phyloP scores from a whole-genome alignment of 2,113 vertebrate species.

The Thinocorus orbignyianus region DNA sequence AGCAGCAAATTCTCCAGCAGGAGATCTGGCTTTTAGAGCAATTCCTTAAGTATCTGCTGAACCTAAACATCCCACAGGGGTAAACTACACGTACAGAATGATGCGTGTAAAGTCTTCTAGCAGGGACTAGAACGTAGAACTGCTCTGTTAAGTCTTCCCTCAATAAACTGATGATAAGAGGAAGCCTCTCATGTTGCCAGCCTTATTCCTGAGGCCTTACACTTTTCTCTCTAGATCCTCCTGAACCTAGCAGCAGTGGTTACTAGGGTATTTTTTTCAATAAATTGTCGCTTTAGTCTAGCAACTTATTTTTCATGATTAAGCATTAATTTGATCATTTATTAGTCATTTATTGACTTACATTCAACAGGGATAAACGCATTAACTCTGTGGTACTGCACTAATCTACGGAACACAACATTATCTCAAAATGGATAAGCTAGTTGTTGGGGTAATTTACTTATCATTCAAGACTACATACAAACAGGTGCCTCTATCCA shows the following conservation, averaged over 20 bases:
- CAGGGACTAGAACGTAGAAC: neutral
- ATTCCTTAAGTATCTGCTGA: neutral
- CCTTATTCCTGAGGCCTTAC: neutral
- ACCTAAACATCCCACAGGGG: neutral
- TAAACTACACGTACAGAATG: neutral
- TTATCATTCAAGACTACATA: neutral
- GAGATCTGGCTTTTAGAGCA: neutral
- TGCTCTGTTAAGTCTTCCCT: neutral
- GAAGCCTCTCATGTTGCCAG: neutral
- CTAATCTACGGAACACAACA: neutral
- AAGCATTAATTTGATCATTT: neutral
- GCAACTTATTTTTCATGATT: neutral
- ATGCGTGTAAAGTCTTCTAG: neutral
- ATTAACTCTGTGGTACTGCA: neutral
- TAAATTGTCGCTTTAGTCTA: neutral
- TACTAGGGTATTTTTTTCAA: neutral
- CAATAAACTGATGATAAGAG: neutral
- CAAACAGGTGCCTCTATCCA: neutral
- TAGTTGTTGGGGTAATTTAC: neutral
- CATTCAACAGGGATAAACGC: neutral
- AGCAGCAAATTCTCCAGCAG: neutral
- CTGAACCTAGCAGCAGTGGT: neutral
- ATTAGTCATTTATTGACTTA: neutral
- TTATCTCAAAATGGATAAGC: neutral
- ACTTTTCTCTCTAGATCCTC: neutral